These are phyloP conservation scores for Crotophaga sulcirostris DNA, from an alignment of 2,113 vertebrate genomes.

Conservation along the genomic window DNA sequence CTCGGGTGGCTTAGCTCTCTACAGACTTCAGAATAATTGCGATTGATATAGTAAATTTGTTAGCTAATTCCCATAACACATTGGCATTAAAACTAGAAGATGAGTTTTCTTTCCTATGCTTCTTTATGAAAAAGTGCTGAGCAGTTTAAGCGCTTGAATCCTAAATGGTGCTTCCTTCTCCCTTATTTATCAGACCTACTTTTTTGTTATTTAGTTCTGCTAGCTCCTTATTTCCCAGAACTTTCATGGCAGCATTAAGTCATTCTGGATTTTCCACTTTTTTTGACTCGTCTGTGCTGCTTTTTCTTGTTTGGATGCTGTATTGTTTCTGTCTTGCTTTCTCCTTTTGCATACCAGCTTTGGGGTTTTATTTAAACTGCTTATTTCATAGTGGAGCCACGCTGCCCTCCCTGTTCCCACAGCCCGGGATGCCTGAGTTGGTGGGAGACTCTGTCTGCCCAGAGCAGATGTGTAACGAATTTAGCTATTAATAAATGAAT, in stretches of 20 bases:
- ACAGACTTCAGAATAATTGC: slow-evolving; percentile 6
- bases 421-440: slow-evolving; percentile 16
- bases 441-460: slow-evolving; percentile 21
- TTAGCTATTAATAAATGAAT: slow-evolving; percentile 41
- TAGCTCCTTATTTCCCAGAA: background rate
- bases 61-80: background rate
- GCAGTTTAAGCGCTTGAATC: background rate
- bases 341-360: background rate
- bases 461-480: slow-evolving; percentile 24
- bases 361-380: background rate
- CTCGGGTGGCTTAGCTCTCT: background rate
- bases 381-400: background rate
- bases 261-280: slow-evolving; percentile 43
- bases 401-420: slow-evolving; percentile 20
- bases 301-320: background rate
- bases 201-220: slow-evolving; percentile 13
- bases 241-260: background rate
- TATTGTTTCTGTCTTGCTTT: slow-evolving; percentile 8
- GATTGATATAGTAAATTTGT: background rate
- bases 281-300: background rate
- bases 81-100: slow-evolving; percentile 2
- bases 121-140: background rate
- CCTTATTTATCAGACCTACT: background rate
- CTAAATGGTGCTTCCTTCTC: background rate
- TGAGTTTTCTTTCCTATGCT: background rate